Evolutionary conservation across 2,888 invertebrate species (phyloP).

Genomic region (Himalopsyche kuldschensis): DNA sequence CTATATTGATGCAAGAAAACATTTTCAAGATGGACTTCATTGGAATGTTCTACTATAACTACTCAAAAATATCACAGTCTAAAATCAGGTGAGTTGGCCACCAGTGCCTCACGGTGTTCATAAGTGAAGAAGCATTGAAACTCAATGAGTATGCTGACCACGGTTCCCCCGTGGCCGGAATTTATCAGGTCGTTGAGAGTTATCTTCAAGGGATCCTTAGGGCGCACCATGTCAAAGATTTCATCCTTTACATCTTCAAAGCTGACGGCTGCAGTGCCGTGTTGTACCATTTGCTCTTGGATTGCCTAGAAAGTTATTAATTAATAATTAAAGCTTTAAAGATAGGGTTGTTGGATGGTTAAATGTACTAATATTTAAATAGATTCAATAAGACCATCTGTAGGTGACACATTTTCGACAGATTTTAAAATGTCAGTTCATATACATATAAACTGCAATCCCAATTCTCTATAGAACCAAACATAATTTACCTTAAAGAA

Average conservation of each 20-base stretch:
- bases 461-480: background rate
- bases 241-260: slow-evolving; percentile 97
- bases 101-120: slow-evolving; percentile 86
- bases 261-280: slow-evolving; percentile 86
- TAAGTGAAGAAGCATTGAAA: slow-evolving; percentile 96
- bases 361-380: too few species aligned
- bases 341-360: too few species aligned
- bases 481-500: slow-evolving; percentile 73
- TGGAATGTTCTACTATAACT: too few species aligned
- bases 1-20: too few species aligned
- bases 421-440: background rate
- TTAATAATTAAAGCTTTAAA: too few species aligned
- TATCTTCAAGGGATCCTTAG: slow-evolving; percentile 79
- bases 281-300: slow-evolving; percentile 84
- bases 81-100: slow-evolving; percentile 57
- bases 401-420: too few species aligned
- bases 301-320: slow-evolving; percentile 67
- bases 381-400: too few species aligned
- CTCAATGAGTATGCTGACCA: slow-evolving; percentile 91
- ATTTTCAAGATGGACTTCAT: too few species aligned
- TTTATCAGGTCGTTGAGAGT: slow-evolving; percentile 83
- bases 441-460: background rate
- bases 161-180: slow-evolving; percentile 91
- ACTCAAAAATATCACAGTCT: background rate
- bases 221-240: slow-evolving; percentile 97